Percentiles rank a stretch among this genome's conserved stretches.
These are phyloP conservation scores for Octodonta nipae DNA, from an alignment of 2,888 invertebrate species.

Conservation along the genomic window DNA sequence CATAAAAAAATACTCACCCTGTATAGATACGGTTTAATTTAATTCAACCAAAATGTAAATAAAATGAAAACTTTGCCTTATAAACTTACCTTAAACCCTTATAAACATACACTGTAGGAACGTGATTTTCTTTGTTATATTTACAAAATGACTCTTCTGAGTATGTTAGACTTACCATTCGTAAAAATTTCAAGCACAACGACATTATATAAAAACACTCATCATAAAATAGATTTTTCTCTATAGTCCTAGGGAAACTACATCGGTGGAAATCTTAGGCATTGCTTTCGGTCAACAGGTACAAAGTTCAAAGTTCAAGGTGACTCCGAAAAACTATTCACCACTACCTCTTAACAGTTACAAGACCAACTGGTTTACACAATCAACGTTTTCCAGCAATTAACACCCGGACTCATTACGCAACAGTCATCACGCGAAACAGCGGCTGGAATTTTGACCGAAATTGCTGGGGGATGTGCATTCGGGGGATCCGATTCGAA, in stretches of 20 bases:
- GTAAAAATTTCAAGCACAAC: constrained; percentile 33
- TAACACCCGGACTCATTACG: too few relatives aligned
- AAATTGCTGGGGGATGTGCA: constrained; percentile 1
- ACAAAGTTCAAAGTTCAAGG: constrained; percentile 3
- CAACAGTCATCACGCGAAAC: too few relatives aligned
- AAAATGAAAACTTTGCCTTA: too few relatives aligned
- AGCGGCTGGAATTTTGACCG: not conserved
- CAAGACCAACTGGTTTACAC: too few relatives aligned
- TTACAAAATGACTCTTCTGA: not conserved
- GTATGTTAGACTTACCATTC: constrained; percentile 31
- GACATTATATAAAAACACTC: constrained; percentile 22
- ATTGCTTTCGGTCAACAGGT: constrained; percentile 12
- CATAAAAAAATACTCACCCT: too few relatives aligned
- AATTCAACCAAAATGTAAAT: too few relatives aligned
- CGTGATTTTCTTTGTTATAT: not conserved
- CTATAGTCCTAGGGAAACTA: not conserved
- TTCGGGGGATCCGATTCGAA: constrained; percentile 12
- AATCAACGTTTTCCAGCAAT: too few relatives aligned
- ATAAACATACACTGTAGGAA: not conserved
- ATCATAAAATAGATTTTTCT: constrained; percentile 7
- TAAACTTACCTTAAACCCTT: too few relatives aligned
- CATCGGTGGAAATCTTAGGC: constrained; percentile 2
- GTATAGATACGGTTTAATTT: too few relatives aligned
- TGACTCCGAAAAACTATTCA: not conserved
- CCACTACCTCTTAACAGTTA: not conserved